phyloP scores from a whole-genome alignment of 2,113 vertebrate species.

The Campylomormyrus numenius region DNA sequence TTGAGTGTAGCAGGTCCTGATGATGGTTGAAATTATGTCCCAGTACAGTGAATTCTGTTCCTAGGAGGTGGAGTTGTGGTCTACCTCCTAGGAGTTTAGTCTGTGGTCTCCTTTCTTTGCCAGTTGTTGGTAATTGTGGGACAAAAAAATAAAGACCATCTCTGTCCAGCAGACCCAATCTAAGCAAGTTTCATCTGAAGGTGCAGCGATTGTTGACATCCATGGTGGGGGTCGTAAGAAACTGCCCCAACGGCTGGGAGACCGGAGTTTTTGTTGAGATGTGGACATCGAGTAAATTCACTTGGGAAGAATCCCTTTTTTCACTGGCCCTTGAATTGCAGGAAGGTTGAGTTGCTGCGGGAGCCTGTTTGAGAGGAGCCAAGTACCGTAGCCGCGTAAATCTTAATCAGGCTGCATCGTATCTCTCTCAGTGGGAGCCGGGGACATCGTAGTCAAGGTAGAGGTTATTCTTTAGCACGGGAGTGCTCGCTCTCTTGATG shows the following conservation, averaged over 20 bases:
- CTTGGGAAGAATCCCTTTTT: neutral
- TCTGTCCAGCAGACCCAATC: neutral
- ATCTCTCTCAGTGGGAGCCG: neutral
- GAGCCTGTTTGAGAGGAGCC: neutral
- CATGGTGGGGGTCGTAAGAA: neutral
- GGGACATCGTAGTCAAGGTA: neutral
- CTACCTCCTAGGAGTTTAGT: neutral
- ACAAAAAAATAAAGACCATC: neutral
- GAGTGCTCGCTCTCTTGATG: neutral
- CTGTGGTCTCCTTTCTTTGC: neutral
- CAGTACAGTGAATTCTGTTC: neutral
- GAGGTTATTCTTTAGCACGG: neutral
- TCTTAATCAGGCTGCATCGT: neutral
- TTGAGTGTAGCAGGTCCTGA: neutral
- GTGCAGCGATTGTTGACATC: neutral
- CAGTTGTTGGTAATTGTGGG: neutral
- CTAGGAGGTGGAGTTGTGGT: neutral
- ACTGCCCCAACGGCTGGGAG: neutral
- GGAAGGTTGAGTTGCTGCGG: neutral
- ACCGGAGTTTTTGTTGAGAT: neutral
- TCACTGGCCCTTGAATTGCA: neutral
- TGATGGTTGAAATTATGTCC: neutral
- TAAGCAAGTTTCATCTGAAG: neutral
- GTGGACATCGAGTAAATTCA: neutral
- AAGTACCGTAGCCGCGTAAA: neutral